Percentiles rank a stretch among this genome's conserved stretches.
These are phyloP conservation scores for Terrapene triunguis DNA, from an alignment of 2,113 vertebrate genomes.

Conservation along the genomic window DNA sequence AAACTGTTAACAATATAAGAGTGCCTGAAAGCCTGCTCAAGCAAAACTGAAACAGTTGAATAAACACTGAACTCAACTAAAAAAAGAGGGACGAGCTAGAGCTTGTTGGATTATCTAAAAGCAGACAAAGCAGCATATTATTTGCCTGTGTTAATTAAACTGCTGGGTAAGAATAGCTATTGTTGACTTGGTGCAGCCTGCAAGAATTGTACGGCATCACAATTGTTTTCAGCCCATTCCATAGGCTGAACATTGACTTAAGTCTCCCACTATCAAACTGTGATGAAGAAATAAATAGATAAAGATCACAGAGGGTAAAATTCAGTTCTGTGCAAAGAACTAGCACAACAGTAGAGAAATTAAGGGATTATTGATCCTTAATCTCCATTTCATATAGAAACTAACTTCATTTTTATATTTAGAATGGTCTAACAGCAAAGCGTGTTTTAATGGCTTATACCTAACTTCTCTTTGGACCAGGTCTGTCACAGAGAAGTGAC, in stretches of 20 bases:
- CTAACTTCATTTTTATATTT: not conserved
- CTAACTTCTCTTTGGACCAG: not conserved
- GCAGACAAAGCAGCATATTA: slow-evolving; percentile 60
- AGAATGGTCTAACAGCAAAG: not conserved
- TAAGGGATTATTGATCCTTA: not conserved
- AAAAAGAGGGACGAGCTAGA: slow-evolving; percentile 69
- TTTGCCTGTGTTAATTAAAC: slow-evolving; percentile 52
- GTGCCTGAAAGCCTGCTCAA: not conserved
- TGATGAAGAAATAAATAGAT: not conserved
- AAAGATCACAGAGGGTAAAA: not conserved
- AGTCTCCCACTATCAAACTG: not conserved
- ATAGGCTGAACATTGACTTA: not conserved
- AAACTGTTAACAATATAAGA: not conserved
- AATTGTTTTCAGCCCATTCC: not conserved
- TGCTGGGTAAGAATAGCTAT: slow-evolving; percentile 59
- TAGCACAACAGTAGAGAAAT: not conserved
- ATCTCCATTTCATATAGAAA: not conserved
- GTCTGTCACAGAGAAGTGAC: not conserved
- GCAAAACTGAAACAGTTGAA: not conserved
- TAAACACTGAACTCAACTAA: slow-evolving; percentile 9
- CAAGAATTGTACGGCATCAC: not conserved
- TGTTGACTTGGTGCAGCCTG: slow-evolving; percentile 81
- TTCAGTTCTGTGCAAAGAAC: not conserved
- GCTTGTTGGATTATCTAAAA: slow-evolving; percentile 78
- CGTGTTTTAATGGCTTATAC: not conserved